Base-by-base conservation (phyloP, 2,888 invertebrate genomes). In the Phasia obesa region DNA sequence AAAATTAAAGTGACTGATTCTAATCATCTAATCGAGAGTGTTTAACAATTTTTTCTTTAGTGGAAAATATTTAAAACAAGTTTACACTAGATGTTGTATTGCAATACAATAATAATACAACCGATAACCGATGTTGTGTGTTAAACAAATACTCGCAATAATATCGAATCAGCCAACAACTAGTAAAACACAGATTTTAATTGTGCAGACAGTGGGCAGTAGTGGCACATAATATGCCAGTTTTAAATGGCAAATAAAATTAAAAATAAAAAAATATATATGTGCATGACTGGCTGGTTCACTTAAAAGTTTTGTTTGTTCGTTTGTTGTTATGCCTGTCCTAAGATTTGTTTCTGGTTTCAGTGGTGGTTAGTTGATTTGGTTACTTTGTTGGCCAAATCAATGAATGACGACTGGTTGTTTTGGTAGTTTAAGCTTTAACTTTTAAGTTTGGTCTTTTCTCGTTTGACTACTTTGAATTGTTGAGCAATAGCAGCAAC, bases 381-480 rank as follows among this genome's bases (percentile, higher is more conserved):
- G 64, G 71, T 71, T 71, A 65, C 49, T 65, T 64, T 57, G 47
- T 69, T 71, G 55, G 55, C 64, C 49, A 78, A 78, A 49, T 64
- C 70, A 57, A 71, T 78, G 77, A 55, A 77, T 77, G 44, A 69
- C 53, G 47, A 49, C 35, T 70, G 53, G 60, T 65, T 60, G 44
- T 31, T n/a, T 57, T 55, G 47, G 27, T 67, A 59, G 49, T 59
- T 67, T 51, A 35, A 64, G 55, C 31, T 77, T 53, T 38, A 47
- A 35, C 44, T 69, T 51, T n/a, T 1, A 42, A 49, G 67, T 19
- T 53, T 67, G 21, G n/a, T 19, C 19, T 23, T 49, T 78, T 70
- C 78, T 83, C 51, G 82, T 64, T 78, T 78, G 78, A 83, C 82
- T 74, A 51, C 70, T 83, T 75, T 55, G 55, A 64, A 78, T 70